A percentile compares a stretch with the other conserved stretches of the same genome.
Conservation (phyloP, 2,797 vertebrate genomes). For the Cephalopachus bancanus region DNA sequence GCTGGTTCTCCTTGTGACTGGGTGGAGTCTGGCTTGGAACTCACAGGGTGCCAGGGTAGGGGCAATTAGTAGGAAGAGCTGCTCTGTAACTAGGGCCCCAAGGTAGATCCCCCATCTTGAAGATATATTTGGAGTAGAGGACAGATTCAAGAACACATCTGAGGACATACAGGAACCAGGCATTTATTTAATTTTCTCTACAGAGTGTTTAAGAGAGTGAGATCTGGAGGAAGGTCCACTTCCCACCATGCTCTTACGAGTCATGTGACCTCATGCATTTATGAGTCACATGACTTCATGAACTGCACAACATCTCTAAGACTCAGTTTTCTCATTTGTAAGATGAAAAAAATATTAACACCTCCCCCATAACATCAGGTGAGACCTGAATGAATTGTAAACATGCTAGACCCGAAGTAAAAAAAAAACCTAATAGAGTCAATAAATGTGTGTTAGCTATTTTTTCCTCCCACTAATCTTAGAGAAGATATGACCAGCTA, state of each 20-base stretch:
- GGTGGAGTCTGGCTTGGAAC: neutral
- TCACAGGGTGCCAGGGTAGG: neutral
- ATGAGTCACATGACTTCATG: too few relatives aligned
- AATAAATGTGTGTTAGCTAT: neutral
- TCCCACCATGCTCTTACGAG: too few relatives aligned
- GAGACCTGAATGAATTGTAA: neutral
- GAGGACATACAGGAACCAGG: too few relatives aligned
- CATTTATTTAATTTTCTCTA: neutral
- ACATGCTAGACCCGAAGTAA: neutral
- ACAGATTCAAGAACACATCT: neutral
- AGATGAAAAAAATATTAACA: neutral
- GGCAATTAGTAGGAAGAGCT: neutral
- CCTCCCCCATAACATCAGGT: neutral
- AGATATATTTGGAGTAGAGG: neutral
- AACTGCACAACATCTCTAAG: neutral
- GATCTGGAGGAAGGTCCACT: neutral
- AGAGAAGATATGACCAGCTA: neutral
- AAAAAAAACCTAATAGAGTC: neutral
- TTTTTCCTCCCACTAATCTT: neutral
- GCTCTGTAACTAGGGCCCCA: neutral
- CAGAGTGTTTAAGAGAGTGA: neutral
- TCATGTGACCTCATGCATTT: neutral
- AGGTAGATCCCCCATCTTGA: neutral
- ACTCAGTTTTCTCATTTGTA: neutral
- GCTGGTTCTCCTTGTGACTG: neutral